phyloP scores from a whole-genome alignment of 2,797 vertebrate species.

The Orestias chungarensis region DNA sequence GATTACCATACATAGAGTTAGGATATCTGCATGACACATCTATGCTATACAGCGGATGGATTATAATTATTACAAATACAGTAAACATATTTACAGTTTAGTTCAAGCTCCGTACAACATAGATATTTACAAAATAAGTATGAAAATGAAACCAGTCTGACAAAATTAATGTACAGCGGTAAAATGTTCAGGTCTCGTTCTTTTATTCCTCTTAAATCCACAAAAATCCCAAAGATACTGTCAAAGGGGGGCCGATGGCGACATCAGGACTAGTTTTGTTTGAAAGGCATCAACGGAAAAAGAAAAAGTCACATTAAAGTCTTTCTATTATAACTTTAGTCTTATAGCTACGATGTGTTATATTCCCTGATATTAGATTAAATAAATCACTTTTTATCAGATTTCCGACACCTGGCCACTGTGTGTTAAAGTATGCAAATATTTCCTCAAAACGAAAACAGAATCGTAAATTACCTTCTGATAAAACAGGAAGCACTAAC shows the following conservation, averaged over 20 bases:
- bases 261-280: constrained; percentile 68
- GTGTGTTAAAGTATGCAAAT: constrained; percentile 52
- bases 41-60: constrained; percentile 99
- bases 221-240: constrained; percentile 65
- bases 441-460: constrained; percentile 60
- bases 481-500: constrained; percentile 79
- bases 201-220: constrained; percentile 44
- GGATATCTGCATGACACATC: constrained; percentile 97
- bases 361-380: constrained; percentile 84
- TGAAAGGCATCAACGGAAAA: constrained; percentile 76
- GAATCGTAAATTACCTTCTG: constrained; percentile 65
- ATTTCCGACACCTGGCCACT: constrained; percentile 57
- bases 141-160: constrained; percentile 92
- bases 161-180: constrained; percentile 92
- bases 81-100: constrained; percentile 99
- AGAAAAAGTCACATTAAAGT: constrained; percentile 31
- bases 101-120: constrained; percentile 96
- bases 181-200: constrained; percentile 80
- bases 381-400: constrained; percentile 60
- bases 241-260: constrained; percentile 60
- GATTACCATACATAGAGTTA: constrained; percentile 98
- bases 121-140: constrained; percentile 99
- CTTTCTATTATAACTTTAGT: constrained; percentile 56
- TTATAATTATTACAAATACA: constrained; percentile 99
- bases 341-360: constrained; percentile 71